phyloP scores from a whole-genome alignment of 2,888 invertebrate genomes.

The Xestia xanthographa region DNA sequence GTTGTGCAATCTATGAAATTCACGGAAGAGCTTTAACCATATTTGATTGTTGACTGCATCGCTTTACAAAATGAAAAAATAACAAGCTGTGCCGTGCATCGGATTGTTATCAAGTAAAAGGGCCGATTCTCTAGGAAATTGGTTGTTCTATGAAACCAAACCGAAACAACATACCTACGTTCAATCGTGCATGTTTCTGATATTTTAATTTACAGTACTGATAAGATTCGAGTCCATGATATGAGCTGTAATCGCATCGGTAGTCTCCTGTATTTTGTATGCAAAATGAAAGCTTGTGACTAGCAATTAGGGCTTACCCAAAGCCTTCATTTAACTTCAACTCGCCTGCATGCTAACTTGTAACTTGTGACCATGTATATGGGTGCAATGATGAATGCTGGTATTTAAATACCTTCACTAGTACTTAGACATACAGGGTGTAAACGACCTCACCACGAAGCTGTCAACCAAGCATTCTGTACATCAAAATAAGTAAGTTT shows the following conservation, averaged over 20 bases:
- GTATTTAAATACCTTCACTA: not conserved
- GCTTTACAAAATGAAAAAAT: constrained; percentile 48
- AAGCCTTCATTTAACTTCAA: constrained; percentile 17
- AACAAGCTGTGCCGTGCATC: constrained; percentile 34
- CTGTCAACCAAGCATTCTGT: too few relatives aligned
- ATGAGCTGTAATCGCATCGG: constrained; percentile 14
- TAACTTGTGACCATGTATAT: not conserved
- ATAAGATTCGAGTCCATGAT: constrained; percentile 13
- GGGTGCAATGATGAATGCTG: not conserved
- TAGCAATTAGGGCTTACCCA: constrained; percentile 20
- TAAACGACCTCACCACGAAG: too few relatives aligned
- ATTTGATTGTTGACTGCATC: constrained; percentile 39
- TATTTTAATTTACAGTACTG: constrained; percentile 12
- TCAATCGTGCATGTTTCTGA: constrained; percentile 14
- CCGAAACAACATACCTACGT: constrained; percentile 4
- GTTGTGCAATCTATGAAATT: constrained; percentile 34
- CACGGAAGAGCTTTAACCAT: constrained; percentile 39
- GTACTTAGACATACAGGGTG: not conserved
- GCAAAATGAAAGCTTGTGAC: constrained; percentile 32
- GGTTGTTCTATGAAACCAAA: constrained; percentile 18
- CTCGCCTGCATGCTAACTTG: not conserved
- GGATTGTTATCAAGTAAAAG: constrained; percentile 40
- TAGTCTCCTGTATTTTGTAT: constrained; percentile 12
- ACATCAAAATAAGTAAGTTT: too few relatives aligned
- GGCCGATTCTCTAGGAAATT: constrained; percentile 35